Evolutionary conservation across 2,113 vertebrate species (phyloP).

Genomic region (Nyctereutes procyonoides): DNA sequence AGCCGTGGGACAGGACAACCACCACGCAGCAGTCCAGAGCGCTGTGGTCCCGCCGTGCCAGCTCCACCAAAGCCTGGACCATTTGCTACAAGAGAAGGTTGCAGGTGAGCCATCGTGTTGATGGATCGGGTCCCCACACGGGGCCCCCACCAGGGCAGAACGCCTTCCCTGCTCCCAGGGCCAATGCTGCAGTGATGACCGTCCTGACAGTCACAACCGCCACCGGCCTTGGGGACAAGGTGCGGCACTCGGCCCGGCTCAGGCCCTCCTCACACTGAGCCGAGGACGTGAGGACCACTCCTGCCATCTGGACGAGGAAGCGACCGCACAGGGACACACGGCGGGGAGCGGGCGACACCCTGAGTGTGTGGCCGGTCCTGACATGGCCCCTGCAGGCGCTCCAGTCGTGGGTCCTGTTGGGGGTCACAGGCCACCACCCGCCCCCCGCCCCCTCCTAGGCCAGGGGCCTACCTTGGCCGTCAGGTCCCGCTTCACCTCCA

Average conservation of each 20-base stretch:
- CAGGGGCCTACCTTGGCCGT: slow-evolving; percentile 86
- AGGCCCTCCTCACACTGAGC: background rate
- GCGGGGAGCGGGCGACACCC: background rate
- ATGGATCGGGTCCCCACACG: fast-evolving
- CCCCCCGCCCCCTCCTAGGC: fast-evolving
- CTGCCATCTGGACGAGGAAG: background rate
- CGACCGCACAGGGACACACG: background rate
- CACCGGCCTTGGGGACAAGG: background rate
- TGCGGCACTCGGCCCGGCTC: no score
- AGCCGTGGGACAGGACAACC: slow-evolving; percentile 96
- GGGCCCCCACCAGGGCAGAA: fast-evolving
- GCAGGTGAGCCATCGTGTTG: fast-evolving
- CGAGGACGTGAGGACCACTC: fast-evolving
- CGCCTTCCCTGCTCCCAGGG: background rate
- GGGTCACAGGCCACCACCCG: fast-evolving
- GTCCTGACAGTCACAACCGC: fast-evolving
- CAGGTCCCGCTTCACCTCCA: slow-evolving; percentile 89
- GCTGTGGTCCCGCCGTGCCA: slow-evolving; percentile 89
- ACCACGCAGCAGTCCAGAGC: slow-evolving; percentile 93
- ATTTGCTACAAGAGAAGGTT: slow-evolving; percentile 88
- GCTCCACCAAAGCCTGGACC: slow-evolving; percentile 82
- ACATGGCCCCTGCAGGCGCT: background rate
- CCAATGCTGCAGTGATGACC: background rate
- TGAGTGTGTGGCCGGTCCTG: background rate
- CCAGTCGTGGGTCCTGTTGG: no score